phyloP scores from a whole-genome alignment of 1,140 invertebrate species.

The Leptestheria dahalacensis region DNA sequence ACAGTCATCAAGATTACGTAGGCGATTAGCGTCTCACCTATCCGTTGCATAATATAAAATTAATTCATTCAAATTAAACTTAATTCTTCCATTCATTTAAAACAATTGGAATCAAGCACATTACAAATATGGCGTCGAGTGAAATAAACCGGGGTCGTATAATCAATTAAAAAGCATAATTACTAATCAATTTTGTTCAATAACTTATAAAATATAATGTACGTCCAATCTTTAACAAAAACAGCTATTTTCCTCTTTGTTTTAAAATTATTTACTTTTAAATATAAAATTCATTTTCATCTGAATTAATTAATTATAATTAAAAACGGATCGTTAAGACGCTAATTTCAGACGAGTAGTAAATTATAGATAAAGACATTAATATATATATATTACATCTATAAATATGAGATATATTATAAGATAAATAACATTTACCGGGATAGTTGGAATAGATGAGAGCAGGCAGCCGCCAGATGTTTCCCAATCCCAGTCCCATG shows the following conservation, averaged over 20 bases:
- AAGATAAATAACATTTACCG: not conserved
- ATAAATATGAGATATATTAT: too few species aligned
- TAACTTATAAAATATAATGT: not conserved
- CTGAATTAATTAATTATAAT: not conserved
- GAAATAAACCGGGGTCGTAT: too few species aligned
- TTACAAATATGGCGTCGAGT: too few species aligned
- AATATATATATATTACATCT: too few species aligned
- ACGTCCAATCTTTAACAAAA: too few species aligned
- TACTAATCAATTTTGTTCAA: not conserved
- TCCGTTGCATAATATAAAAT: not conserved
- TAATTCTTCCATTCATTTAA: not conserved
- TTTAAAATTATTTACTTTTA: too few species aligned
- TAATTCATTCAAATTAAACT: not conserved
- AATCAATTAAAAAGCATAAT: too few species aligned
- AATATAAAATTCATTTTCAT: not conserved
- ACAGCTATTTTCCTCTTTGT: too few species aligned
- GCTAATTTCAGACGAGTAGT: not conserved
- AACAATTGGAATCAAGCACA: too few species aligned
- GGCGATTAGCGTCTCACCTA: conserved; percentile 12
- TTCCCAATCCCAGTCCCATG: conserved; percentile 3
- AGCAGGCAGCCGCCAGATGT: conserved; percentile 14
- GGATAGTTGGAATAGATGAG: conserved; percentile 7
- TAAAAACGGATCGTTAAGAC: not conserved
- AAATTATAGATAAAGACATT: too few species aligned
- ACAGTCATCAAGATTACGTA: conserved; percentile 11